Evolutionary conservation across 2,113 vertebrate species (phyloP).

Genomic region (Thermophis baileyi): DNA sequence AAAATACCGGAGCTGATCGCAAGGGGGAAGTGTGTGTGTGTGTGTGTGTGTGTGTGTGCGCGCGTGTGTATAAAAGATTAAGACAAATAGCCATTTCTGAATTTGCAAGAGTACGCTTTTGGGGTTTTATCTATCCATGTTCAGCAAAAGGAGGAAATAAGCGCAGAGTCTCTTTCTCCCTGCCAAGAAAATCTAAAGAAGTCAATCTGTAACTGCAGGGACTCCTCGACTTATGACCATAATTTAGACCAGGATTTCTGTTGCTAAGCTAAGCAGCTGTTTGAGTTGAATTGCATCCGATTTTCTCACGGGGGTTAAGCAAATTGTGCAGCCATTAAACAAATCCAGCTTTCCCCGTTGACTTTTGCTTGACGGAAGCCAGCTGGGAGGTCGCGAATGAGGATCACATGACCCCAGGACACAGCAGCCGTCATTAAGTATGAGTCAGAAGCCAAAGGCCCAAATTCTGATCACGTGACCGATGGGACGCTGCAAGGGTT

Average conservation of each 20-base stretch:
- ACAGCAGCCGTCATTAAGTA: not conserved
- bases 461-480: not conserved
- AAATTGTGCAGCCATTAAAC: not conserved
- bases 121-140: not conserved
- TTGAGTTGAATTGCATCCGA: not conserved
- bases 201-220: not conserved
- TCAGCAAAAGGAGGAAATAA: not conserved
- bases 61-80: rapidly evolving
- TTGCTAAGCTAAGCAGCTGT: not conserved
- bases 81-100: rapidly evolving
- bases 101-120: not conserved
- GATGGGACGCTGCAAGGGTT: not conserved
- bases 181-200: not conserved
- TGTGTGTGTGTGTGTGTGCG: too few relatives aligned
- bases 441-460: not conserved
- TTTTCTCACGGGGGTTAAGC: not conserved
- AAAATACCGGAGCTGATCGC: not conserved
- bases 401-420: not conserved
- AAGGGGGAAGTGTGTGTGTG: rapidly evolving
- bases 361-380: not conserved
- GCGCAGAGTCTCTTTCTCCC: not conserved
- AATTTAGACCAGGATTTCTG: not conserved
- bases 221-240: not conserved
- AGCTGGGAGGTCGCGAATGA: not conserved
- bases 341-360: not conserved